Evolutionary conservation across 2,888 invertebrate genomes (phyloP).

Genomic region (Carpatolechia fugitivella): DNA sequence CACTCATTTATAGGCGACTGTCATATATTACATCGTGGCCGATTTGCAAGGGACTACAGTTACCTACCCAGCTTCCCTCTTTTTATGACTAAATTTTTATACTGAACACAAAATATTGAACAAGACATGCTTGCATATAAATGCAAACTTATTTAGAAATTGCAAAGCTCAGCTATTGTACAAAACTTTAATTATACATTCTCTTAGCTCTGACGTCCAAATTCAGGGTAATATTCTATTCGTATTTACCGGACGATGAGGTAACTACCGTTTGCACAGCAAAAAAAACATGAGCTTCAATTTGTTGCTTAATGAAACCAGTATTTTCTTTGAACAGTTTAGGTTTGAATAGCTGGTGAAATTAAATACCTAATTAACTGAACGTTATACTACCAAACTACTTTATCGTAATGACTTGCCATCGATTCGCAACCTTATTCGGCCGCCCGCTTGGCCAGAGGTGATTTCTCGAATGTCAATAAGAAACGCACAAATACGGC

Average conservation of each 20-base stretch:
- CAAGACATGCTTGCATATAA: too few species aligned
- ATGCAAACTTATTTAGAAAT: neutral
- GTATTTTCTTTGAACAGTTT: neutral
- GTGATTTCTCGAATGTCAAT: slow-evolving; percentile 4
- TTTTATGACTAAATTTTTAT: slow-evolving; percentile 18
- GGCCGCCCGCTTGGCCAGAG: neutral
- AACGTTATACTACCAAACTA: neutral
- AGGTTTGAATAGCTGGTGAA: neutral
- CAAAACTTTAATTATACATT: neutral
- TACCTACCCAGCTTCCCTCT: neutral
- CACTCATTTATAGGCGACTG: slow-evolving; percentile 60
- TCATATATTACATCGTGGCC: slow-evolving; percentile 41
- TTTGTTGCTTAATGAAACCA: neutral
- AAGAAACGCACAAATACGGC: neutral
- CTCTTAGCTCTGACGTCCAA: neutral
- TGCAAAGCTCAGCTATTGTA: neutral
- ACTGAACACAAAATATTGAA: neutral
- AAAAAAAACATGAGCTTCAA: neutral
- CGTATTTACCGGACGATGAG: neutral
- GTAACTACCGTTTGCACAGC: too few species aligned
- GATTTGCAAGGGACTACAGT: slow-evolving; percentile 28
- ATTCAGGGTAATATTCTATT: neutral
- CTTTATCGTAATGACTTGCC: neutral
- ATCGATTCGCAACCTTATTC: neutral
- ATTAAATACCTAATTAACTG: slow-evolving; percentile 1